Conservation (phyloP, 2,888 invertebrate species). For the Branchipolynoe longqiensis region DNA sequence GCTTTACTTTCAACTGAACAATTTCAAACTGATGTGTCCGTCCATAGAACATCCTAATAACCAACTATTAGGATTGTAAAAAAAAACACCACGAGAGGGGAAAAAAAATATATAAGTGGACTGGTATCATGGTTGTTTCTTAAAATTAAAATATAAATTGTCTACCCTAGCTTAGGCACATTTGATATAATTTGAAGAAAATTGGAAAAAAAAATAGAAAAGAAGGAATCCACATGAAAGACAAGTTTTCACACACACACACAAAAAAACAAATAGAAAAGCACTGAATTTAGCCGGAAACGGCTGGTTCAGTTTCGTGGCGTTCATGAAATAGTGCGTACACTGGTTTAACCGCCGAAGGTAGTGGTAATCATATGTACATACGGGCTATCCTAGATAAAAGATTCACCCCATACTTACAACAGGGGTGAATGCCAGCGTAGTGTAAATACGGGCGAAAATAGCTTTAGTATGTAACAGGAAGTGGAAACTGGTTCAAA, state of each 20-base stretch:
- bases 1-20: slow-evolving; percentile 1
- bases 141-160: slow-evolving; percentile 21
- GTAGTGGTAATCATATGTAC: slow-evolving; percentile 40
- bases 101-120: too few relatives aligned
- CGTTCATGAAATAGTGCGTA: slow-evolving; percentile 16
- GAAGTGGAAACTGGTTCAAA: too few relatives aligned
- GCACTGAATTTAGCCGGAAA: slow-evolving; percentile 18
- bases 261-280: neutral
- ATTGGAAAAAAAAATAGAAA: neutral
- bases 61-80: slow-evolving; percentile 26
- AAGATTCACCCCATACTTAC: too few relatives aligned
- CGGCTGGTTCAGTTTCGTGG: slow-evolving; percentile 24
- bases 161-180: slow-evolving; percentile 52
- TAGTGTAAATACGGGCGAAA: too few relatives aligned
- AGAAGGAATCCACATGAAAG: too few relatives aligned
- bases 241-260: too few relatives aligned
- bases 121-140: neutral
- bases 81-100: too few relatives aligned
- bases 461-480: too few relatives aligned
- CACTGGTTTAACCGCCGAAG: neutral
- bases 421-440: too few relatives aligned
- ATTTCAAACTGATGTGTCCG: slow-evolving; percentile 23
- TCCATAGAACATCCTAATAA: neutral
- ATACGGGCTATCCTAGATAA: too few relatives aligned
- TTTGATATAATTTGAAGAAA: slow-evolving; percentile 6